Evolutionary conservation across 2,888 invertebrate species (phyloP).

Genomic region (Trisateles emortualis): DNA sequence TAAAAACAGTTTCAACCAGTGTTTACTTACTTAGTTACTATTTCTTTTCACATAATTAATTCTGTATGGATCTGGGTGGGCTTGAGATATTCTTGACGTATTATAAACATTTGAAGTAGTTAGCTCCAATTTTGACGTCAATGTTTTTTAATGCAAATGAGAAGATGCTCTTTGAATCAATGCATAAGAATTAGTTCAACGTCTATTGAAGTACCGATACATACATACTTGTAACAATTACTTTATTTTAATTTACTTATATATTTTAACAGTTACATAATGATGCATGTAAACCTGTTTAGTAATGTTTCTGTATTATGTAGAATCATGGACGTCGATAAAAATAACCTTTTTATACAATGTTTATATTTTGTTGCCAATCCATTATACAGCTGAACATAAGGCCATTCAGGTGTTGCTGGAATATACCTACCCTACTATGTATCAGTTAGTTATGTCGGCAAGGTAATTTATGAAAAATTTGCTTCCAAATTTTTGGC

Average conservation of each 20-base stretch:
- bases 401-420: constrained; percentile 21
- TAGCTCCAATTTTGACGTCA: constrained; percentile 68
- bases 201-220: constrained; percentile 18
- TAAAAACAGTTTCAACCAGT: too few species aligned
- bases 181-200: constrained; percentile 52
- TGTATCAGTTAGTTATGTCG: not conserved
- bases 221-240: not conserved
- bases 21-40: too few species aligned
- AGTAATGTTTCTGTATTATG: constrained; percentile 52
- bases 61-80: constrained; percentile 29
- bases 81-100: constrained; percentile 52
- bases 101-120: constrained; percentile 49
- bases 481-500: constrained; percentile 13
- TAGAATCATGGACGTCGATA: constrained; percentile 55
- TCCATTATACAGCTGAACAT: constrained; percentile 40
- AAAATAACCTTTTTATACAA: constrained; percentile 63
- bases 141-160: constrained; percentile 65
- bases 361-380: constrained; percentile 51
- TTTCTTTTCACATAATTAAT: too few species aligned
- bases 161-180: constrained; percentile 61
- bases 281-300: constrained; percentile 24
- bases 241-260: not conserved
- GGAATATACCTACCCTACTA: not conserved
- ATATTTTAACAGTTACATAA: constrained; percentile 2
- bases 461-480: constrained; percentile 13